Evolutionary conservation across 53 echinoderm and acorn worm genomes (phyloP).

Genomic region (Glandiceps talaboti): DNA sequence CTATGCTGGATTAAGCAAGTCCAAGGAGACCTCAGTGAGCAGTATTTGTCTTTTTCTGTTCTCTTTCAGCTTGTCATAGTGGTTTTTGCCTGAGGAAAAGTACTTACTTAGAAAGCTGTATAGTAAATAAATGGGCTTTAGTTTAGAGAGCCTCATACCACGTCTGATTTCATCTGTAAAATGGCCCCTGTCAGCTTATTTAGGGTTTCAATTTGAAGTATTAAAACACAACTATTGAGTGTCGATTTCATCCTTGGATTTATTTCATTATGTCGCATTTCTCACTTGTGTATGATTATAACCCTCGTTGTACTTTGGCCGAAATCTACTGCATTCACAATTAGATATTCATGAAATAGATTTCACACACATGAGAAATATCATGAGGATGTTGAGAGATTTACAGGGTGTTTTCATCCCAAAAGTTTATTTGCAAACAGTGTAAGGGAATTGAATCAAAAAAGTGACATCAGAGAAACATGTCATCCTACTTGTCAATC

Average conservation of each 20-base stretch:
- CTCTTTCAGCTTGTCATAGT: not conserved
- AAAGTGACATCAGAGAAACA: too few species aligned
- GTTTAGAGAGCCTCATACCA: not conserved
- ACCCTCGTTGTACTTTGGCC: too few species aligned
- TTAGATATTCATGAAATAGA: too few species aligned
- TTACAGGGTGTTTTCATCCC: too few species aligned
- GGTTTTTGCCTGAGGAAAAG: not conserved
- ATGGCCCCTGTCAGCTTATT: not conserved
- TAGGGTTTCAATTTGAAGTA: not conserved
- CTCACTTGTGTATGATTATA: too few species aligned
- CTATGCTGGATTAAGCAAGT: not conserved
- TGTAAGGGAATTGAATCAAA: too few species aligned
- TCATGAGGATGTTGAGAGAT: too few species aligned
- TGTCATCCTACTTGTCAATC: not conserved
- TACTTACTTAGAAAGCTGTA: not conserved
- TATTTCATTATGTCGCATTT: not conserved
- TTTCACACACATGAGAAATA: too few species aligned
- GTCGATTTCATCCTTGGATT: not conserved
- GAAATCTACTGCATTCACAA: too few species aligned
- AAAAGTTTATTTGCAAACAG: too few species aligned
- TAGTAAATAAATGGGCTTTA: not conserved
- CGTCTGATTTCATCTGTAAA: not conserved
- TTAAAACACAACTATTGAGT: not conserved
- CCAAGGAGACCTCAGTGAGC: not conserved
- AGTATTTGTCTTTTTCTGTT: not conserved